These are phyloP conservation scores for Acanthacorydalis orientalis DNA, from an alignment of 2,888 invertebrate genomes.

Conservation along the genomic window DNA sequence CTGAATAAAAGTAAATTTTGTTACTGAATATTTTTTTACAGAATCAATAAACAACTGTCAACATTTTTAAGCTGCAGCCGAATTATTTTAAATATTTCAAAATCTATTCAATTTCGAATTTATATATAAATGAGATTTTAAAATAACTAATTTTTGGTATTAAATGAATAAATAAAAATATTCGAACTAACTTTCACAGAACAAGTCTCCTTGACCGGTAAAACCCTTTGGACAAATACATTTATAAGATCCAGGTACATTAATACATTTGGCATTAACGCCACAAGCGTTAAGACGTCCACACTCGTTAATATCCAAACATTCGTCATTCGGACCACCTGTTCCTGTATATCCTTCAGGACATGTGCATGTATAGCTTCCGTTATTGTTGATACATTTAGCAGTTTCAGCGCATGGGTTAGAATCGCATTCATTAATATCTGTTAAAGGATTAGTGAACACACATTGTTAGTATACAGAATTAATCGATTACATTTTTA, in stretches of 20 bases:
- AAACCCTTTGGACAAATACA: conserved; percentile 63
- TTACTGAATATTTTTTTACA: too few relatives aligned
- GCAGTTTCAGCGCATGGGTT: conserved; percentile 54
- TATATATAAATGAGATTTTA: too few relatives aligned
- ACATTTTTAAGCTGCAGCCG: too few relatives aligned
- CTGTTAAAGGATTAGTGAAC: conserved; percentile 22
- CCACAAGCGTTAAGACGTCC: conserved; percentile 48
- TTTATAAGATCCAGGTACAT: conserved; percentile 62
- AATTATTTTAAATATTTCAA: too few relatives aligned
- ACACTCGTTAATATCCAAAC: conserved; percentile 62
- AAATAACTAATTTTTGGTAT: too few relatives aligned
- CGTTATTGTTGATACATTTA: conserved; percentile 56
- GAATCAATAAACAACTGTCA: too few relatives aligned
- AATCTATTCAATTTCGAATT: too few relatives aligned
- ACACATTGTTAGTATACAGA: not conserved
- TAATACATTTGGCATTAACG: conserved; percentile 62
- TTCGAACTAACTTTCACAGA: conserved; percentile 56
- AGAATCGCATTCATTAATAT: conserved; percentile 56
- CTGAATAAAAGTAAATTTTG: too few relatives aligned
- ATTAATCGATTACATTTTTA: not conserved
- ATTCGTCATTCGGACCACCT: conserved; percentile 34
- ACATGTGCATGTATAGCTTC: conserved; percentile 61
- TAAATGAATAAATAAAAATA: too few relatives aligned
- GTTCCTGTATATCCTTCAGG: conserved; percentile 49
- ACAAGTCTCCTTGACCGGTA: conserved; percentile 54